These are phyloP conservation scores for Morinoia aosen DNA, from an alignment of 2,888 invertebrate species.

Conservation along the genomic window DNA sequence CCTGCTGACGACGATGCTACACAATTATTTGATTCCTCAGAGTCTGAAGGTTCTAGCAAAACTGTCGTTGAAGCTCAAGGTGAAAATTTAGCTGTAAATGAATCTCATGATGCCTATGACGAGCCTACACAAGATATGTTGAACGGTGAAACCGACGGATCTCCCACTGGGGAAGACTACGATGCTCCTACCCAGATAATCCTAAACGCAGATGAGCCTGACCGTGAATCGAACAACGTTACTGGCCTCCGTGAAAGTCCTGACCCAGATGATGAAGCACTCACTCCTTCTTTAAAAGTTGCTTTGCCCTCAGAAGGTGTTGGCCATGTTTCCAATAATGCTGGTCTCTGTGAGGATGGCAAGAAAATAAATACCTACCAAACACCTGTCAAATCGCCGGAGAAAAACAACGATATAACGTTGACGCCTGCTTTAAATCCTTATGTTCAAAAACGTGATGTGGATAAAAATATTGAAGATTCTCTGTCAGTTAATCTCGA, in stretches of 20 bases:
- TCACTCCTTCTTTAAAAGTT: not conserved
- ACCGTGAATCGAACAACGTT: not conserved
- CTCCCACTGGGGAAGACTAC: not conserved
- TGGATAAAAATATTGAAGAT: not conserved
- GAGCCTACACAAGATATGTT: constrained; percentile 53
- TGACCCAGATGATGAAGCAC: not conserved
- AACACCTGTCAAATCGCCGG: not conserved
- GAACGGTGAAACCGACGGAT: constrained; percentile 24
- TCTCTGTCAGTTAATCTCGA: not conserved
- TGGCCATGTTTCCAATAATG: not conserved
- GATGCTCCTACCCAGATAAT: constrained; percentile 55
- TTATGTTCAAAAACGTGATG: not conserved
- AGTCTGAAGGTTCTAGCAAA: not conserved
- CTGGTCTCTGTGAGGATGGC: not conserved
- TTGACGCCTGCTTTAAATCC: constrained; percentile 16
- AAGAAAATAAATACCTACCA: not conserved
- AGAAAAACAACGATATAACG: not conserved
- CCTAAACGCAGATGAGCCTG: not conserved
- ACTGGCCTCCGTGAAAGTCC: not conserved
- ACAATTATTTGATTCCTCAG: not conserved
- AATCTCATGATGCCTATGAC: constrained; percentile 28
- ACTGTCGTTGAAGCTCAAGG: not conserved
- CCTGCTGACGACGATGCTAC: constrained; percentile 46
- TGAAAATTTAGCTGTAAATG: constrained; percentile 52
- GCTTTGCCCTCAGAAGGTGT: not conserved